Evolutionary conservation across 2,888 invertebrate genomes (phyloP), one percentile per base, ranked within the genome.

Genomic region (Leptinotarsa juncta): DNA sequence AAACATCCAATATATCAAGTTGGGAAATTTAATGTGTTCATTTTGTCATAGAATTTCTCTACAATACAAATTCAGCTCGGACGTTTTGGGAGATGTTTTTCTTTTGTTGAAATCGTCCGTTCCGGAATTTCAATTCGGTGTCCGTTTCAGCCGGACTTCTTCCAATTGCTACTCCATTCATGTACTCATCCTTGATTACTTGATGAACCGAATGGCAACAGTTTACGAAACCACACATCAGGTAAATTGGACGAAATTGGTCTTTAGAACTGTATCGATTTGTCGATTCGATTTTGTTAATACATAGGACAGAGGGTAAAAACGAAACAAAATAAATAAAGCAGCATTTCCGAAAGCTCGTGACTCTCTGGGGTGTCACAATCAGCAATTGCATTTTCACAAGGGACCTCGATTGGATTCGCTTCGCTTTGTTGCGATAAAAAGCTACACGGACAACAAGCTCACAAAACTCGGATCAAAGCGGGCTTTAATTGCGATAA

Each of bases 311-410:
- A 74, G 67, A 70, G 73, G 73, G 57, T 72, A 60, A 77, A 81
- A 81, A 79, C 79, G 80, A 80, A 78, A 81, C 65, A 76, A 83
- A 82, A 82, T 81, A 83, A 82, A 82, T 81, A 79, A 81, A 79
- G 76, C 77, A 78, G 74, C 77, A 75, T 76, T 78, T 79, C 77
- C 78, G 75, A 80, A 78, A 79, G 76, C 77, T 75, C 77, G 68
- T 80, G 57, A 57, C 79, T 83, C 84, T 83, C 84, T 76, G 75
- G 85, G 83, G 85, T 83, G 84, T 84, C 84, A 84, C 84, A 85
- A 85, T 85, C 84, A 84, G 82, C 84, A 81, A 84, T 84, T 83
- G 83, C 81, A 83, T 83, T 82, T 82, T 81, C 80, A 79, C 81
- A 73, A 74, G 80, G 80, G 81, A 81, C 75, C 76, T 70, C 74